phyloP scores from a whole-genome alignment of 1,140 invertebrate species.

The Hylaeus volcanicus region DNA sequence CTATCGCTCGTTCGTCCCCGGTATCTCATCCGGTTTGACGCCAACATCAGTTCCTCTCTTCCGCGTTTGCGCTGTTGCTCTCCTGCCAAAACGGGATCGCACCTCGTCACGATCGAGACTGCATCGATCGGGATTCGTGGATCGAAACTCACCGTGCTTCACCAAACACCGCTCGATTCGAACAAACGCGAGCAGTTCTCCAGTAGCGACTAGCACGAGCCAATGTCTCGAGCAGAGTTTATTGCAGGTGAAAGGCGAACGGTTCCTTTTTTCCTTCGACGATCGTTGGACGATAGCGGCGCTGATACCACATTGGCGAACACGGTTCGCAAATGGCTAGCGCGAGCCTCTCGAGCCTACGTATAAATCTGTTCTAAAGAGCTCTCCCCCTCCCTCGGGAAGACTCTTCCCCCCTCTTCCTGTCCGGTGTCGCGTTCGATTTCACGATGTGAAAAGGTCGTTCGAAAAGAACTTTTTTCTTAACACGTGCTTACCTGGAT shows the following conservation, averaged over 20 bases:
- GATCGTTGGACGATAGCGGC: conserved; percentile 3
- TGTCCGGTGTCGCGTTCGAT: background rate
- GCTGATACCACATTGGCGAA: conserved; percentile 9
- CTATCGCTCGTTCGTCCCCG: conserved; percentile 3
- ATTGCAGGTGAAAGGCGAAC: conserved; percentile 8
- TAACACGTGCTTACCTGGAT: no score
- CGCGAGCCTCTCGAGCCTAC: conserved; percentile 38
- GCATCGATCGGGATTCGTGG: no score
- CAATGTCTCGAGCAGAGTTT: conserved; percentile 2
- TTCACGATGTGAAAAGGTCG: background rate
- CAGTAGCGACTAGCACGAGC: background rate
- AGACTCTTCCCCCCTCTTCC: conserved; percentile 29
- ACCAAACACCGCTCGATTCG: no score
- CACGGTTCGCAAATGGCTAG: conserved; percentile 37
- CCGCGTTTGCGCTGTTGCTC: background rate
- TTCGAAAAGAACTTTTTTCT: background rate
- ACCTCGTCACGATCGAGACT: no score
- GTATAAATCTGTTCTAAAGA: conserved; percentile 54
- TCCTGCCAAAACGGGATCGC: no score
- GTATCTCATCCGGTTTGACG: background rate
- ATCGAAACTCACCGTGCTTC: no score
- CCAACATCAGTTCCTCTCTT: conserved; percentile 18
- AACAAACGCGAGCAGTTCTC: background rate
- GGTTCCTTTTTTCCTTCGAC: background rate
- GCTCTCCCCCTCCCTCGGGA: conserved; percentile 35